A percentile compares a stretch with the other conserved stretches of the same genome.
These are phyloP conservation scores for Diplosoma virens DNA, from an alignment of 23 tunicate species.

Conservation along the genomic window DNA sequence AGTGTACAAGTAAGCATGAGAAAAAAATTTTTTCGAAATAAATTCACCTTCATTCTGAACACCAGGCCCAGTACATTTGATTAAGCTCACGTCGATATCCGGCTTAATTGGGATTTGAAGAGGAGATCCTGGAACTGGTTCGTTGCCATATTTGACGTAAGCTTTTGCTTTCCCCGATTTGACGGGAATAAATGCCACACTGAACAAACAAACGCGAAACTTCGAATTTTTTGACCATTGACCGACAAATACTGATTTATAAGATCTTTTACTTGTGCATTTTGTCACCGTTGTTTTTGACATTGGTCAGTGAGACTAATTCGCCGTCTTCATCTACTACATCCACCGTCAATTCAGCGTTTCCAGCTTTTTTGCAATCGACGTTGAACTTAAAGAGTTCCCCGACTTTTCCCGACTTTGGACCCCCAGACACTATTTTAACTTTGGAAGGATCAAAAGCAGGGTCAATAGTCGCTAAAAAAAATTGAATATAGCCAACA, in stretches of 20 bases:
- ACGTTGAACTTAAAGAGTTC: slow-evolving; percentile 46
- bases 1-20: no score
- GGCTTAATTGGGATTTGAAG: slow-evolving; percentile 59
- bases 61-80: slow-evolving; percentile 77
- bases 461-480: slow-evolving; percentile 68
- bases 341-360: slow-evolving; percentile 67
- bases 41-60: slow-evolving; percentile 57
- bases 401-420: slow-evolving; percentile 78
- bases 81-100: slow-evolving; percentile 76
- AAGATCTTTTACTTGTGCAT: slow-evolving; percentile 43
- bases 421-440: slow-evolving; percentile 50
- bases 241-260: background rate
- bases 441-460: slow-evolving; percentile 77
- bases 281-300: slow-evolving; percentile 83
- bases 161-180: slow-evolving; percentile 73
- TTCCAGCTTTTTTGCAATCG: slow-evolving; percentile 74
- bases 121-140: slow-evolving; percentile 52
- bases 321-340: slow-evolving; percentile 80
- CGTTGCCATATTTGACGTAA: slow-evolving; percentile 64
- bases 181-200: slow-evolving; percentile 69
- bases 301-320: slow-evolving; percentile 43
- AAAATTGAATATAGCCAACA: no score
- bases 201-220: slow-evolving; percentile 18
- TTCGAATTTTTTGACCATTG: no score
- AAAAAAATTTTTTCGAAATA: background rate